These are phyloP conservation scores for Anarhynchus alexandrinus DNA, from an alignment of 2,113 vertebrate genomes.

Conservation along the genomic window DNA sequence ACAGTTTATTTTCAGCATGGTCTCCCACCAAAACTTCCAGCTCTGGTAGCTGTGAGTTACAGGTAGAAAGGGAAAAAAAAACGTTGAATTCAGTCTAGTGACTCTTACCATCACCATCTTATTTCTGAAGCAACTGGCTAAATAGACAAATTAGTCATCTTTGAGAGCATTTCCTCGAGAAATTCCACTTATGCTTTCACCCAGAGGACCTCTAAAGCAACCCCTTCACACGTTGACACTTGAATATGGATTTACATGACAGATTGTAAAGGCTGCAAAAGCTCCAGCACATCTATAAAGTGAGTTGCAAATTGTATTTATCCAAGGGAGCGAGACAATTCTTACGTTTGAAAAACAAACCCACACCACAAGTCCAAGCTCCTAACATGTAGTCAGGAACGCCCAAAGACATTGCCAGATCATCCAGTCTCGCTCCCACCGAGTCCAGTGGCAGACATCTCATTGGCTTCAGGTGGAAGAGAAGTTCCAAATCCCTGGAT, in stretches of 20 bases:
- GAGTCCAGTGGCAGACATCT: neutral
- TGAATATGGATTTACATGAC: conserved; percentile 22
- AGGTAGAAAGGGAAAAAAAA: neutral
- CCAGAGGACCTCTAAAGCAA: neutral
- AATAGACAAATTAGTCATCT: neutral
- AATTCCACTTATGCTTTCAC: conserved; percentile 7
- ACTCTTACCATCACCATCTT: neutral
- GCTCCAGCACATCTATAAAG: neutral
- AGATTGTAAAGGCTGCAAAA: conserved; percentile 16
- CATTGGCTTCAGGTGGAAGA: neutral
- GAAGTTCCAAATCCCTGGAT: neutral
- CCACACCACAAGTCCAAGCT: neutral
- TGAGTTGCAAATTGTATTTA: conserved; percentile 3
- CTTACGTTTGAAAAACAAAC: neutral
- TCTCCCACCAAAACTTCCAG: neutral
- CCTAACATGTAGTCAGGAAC: neutral
- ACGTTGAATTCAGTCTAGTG: neutral
- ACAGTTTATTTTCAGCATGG: neutral
- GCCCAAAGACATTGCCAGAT: neutral
- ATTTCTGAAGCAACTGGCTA: neutral
- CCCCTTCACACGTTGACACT: conserved; percentile 20
- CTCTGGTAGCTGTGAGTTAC: neutral
- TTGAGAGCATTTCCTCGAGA: neutral
- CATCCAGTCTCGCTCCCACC: neutral
- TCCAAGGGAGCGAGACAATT: neutral